Conservation (phyloP, 1,140 invertebrate species). For the Heliconius congener region DNA sequence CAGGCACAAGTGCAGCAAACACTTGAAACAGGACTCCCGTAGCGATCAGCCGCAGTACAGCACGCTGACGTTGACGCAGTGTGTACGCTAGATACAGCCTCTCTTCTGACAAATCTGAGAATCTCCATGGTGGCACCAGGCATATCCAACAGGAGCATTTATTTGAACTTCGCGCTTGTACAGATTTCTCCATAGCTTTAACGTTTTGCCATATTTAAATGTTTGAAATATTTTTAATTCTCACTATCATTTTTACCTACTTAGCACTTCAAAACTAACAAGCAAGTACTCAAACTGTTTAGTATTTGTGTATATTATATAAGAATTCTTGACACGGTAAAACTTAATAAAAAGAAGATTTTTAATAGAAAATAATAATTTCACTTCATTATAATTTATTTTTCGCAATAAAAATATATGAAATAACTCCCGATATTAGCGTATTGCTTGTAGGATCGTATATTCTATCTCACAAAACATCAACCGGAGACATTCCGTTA, state of each 20-base stretch:
- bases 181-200: conserved; percentile 67
- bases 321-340: neutral
- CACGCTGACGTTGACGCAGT: conserved; percentile 87
- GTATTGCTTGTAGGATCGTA: conserved; percentile 2
- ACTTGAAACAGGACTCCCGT: conserved; percentile 86
- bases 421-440: neutral
- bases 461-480: conserved; percentile 42
- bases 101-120: conserved; percentile 84
- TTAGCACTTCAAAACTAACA: neutral
- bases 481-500: conserved; percentile 74
- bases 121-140: conserved; percentile 66
- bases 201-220: conserved; percentile 33
- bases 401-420: neutral
- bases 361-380: neutral
- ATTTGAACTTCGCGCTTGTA: conserved; percentile 48
- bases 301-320: neutral
- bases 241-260: conserved; percentile 1
- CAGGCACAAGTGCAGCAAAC: conserved; percentile 83
- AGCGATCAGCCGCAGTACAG: conserved; percentile 88
- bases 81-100: conserved; percentile 89
- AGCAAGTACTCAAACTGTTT: neutral
- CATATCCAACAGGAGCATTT: conserved; percentile 55
- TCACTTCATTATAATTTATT: neutral
- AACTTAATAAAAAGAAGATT: neutral
- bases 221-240: conserved; percentile 10